Percentiles rank a stretch among this genome's conserved stretches.
phyloP scores from a whole-genome alignment of 2,888 invertebrate genomes.

The Mimumesa dahlbomi region DNA sequence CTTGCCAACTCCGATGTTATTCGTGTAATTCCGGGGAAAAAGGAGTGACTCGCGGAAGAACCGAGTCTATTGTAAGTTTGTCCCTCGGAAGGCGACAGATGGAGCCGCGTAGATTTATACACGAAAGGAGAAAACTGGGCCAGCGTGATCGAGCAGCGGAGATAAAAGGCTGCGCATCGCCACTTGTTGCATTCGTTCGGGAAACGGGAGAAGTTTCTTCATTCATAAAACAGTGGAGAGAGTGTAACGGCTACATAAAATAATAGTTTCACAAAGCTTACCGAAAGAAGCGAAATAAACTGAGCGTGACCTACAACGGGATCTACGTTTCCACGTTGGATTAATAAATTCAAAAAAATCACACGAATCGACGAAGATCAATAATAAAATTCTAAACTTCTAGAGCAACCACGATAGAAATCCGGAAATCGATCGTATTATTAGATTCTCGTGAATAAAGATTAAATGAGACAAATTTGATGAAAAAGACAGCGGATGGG shows the following conservation, averaged over 20 bases:
- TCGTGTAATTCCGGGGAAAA: slow-evolving; percentile 7
- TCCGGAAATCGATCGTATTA: too few species aligned
- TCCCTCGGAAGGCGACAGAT: slow-evolving; percentile 32
- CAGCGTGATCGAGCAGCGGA: slow-evolving; percentile 46
- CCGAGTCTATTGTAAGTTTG: slow-evolving; percentile 44
- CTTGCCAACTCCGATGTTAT: slow-evolving; percentile 2
- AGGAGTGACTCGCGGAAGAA: slow-evolving; percentile 17
- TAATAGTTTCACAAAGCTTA: too few species aligned
- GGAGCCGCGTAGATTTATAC: slow-evolving; percentile 51
- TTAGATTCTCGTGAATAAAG: too few species aligned
- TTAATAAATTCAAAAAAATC: too few species aligned
- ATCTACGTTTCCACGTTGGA: too few species aligned
- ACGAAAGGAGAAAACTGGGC: slow-evolving; percentile 57
- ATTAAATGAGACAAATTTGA: too few species aligned
- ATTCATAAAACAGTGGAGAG: slow-evolving; percentile 42
- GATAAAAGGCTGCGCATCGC: slow-evolving; percentile 57
- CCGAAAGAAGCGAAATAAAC: too few species aligned
- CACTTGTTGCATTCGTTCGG: slow-evolving; percentile 58
- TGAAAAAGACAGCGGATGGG: not conserved
- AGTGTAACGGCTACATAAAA: too few species aligned
- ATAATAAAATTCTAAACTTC: too few species aligned
- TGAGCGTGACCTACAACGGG: too few species aligned
- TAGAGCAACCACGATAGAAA: too few species aligned
- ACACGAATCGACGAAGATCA: too few species aligned
- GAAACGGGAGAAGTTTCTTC: slow-evolving; percentile 50